Base-by-base conservation (phyloP, 2,888 invertebrate species). In the Cartodere bifasciata region DNA sequence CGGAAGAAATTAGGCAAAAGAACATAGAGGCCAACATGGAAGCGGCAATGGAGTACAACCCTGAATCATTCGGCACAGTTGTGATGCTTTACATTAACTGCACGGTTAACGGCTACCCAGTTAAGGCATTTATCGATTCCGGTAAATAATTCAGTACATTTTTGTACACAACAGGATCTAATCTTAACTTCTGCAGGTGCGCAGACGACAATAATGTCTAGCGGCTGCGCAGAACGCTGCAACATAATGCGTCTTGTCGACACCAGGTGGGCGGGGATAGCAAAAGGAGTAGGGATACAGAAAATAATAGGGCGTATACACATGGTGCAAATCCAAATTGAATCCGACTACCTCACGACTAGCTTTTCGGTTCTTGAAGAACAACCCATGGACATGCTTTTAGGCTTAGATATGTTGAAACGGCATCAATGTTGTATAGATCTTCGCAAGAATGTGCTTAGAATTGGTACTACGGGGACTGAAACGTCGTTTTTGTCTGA, bases 1-100 rank as follows among this genome's bases (percentile, higher is more conserved):
- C 92, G 3, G 92, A 94, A 55, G 91, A 94, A 63, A 97, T 97
- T 40, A 71, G 83, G 46, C 88, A 84, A 52, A 86, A 92, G 56
- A 97, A 97, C 59, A 91, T 97, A 39, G 90, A 95, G 59, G 87
- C 90, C 1, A 95, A 95, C 53, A 95, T 97, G 94, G 91, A 95
- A 55, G 90, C 91, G 1, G 97, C 97, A 1, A 91, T 97, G 77
- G 97, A 98, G 55, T 90, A 90, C 57, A 90, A 94, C 61, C 98
- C 98, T 0, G 98, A 98, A 63, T 91, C 87, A 24, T 97, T 97
- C 62, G 97, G 94, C 34, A 88, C 90, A 16, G 95, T 98, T 24
- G 83, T 87, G 27, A 97, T 98, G 98, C 70, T 98, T 46, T 84
- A 98, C 58, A 92, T 98, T 37, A 87, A 95, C 58, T 94, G 97